phyloP scores from a whole-genome alignment of 2,797 vertebrate species.

The Alcedo atthis region DNA sequence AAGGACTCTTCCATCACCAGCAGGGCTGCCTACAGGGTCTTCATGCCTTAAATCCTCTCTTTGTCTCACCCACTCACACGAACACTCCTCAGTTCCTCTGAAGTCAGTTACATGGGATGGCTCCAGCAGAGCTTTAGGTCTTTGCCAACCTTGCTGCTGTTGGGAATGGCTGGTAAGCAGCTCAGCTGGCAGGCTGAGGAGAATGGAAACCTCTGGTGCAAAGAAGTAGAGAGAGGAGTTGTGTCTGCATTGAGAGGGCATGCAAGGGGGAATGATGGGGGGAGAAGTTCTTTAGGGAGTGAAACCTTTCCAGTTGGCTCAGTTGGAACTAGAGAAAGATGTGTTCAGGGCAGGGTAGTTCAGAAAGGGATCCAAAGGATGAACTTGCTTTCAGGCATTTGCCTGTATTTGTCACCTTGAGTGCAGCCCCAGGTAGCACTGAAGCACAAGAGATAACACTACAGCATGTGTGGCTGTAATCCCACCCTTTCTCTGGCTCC shows the following conservation, averaged over 20 bases:
- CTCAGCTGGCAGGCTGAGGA: not conserved
- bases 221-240: not conserved
- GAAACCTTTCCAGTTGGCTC: not conserved
- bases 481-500: not conserved
- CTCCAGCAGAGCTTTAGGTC: not conserved
- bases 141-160: not conserved
- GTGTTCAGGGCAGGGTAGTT: not conserved
- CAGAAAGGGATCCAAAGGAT: not conserved
- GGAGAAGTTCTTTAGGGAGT: not conserved
- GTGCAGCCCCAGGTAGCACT: not conserved
- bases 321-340: not conserved
- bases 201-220: not conserved
- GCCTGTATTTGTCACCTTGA: fast-evolving
- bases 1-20: fast-evolving
- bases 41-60: not conserved
- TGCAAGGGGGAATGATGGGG: not conserved
- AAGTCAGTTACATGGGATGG: not conserved
- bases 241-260: not conserved
- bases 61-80: not conserved
- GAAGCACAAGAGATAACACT: fast-evolving
- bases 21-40: not conserved
- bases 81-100: not conserved
- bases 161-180: not conserved
- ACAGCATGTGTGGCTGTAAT: fast-evolving
- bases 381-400: not conserved